Evolutionary conservation across 2,888 invertebrate species (phyloP), one percentile per base, ranked within the genome.

Genomic region (Acholoe squamosa): DNA sequence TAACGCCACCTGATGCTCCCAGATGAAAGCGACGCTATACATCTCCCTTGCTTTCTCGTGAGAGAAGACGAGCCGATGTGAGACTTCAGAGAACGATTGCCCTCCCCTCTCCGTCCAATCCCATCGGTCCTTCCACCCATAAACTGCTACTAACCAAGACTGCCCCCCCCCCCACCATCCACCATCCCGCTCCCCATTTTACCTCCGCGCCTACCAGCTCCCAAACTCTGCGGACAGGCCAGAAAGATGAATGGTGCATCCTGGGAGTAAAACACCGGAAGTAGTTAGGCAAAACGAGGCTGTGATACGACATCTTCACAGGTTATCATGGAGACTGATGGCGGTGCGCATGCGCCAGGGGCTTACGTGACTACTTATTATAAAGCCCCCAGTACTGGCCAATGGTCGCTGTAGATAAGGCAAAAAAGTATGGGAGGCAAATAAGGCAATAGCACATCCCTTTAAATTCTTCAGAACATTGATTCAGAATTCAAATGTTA

Each of bases 261-360:
- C 14, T 71, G 71, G 71, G 71, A 71, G 71, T 71, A 28, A 28
- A 28, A 28, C 28, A 28, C 31, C 71, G 71, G 71, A 71, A 28
- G 71, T 28, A 25, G 71, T 71, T 71, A 71, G n/a, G 28, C 25
- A 28, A 43, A 28, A 28, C 28, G 71, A 71, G 71, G 71, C 71
- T 71, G n/a, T 71, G 71, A 71, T 71, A 71, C 71, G 71, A 71
- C 71, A 71, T 71, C 28, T 28, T 71, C 71, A 71, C 71, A 25
- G 71, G 71, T 25, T 71, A 71, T 71, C 71, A 71, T 71, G 71
- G 71, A 25, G 71, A 71, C 71, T 71, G 71, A 71, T 71, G 71
- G 71, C 28, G 28, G 71, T n/a, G 71, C n/a, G 71, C 61, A 61
- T 43, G 61, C 61, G n/a, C 61, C 61, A 61, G 61, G 19, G 22